Percentiles rank a stretch among this genome's conserved stretches.
Evolutionary conservation across 2,888 invertebrate genomes (phyloP).

Genomic region (Leptopterna dolabrata): DNA sequence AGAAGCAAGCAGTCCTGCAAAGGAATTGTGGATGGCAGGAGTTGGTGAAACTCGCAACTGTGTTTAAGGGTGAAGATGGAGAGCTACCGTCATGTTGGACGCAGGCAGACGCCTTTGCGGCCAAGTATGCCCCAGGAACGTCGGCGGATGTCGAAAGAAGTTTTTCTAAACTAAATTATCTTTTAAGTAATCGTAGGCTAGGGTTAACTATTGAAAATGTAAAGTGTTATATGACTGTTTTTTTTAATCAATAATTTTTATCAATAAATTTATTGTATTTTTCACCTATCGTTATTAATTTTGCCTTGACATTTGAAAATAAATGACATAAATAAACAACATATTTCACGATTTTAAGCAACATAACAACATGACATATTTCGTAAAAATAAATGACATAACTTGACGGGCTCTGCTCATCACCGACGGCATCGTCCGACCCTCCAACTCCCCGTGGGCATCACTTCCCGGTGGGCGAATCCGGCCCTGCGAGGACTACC

Average conservation of each 20-base stretch:
- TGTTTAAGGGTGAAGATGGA: not conserved
- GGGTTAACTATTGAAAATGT: not conserved
- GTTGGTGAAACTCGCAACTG: not conserved
- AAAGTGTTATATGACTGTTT: conserved; percentile 1
- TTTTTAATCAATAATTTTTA: not conserved
- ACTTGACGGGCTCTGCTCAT: not conserved
- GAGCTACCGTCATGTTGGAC: not conserved
- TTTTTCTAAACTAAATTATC: not conserved
- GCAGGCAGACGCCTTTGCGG: not conserved
- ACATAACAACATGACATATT: not conserved
- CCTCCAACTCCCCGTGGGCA: too few relatives aligned
- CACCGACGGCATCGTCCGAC: too few relatives aligned
- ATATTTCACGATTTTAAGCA: not conserved
- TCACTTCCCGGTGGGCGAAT: too few relatives aligned
- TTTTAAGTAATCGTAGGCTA: not conserved
- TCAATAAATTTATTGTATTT: not conserved
- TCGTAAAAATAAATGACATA: not conserved
- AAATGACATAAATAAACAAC: not conserved
- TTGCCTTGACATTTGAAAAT: not conserved
- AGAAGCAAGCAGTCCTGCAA: not conserved
- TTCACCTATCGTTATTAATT: not conserved
- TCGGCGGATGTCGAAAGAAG: not conserved
- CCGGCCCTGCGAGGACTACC: too few relatives aligned
- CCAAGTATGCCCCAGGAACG: conserved; percentile 1
- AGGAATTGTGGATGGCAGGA: not conserved